A percentile compares a stretch with the other conserved stretches of the same genome.
Evolutionary conservation across 2,888 invertebrate genomes (phyloP).

Genomic region (Reticulitermes lucifugus): DNA sequence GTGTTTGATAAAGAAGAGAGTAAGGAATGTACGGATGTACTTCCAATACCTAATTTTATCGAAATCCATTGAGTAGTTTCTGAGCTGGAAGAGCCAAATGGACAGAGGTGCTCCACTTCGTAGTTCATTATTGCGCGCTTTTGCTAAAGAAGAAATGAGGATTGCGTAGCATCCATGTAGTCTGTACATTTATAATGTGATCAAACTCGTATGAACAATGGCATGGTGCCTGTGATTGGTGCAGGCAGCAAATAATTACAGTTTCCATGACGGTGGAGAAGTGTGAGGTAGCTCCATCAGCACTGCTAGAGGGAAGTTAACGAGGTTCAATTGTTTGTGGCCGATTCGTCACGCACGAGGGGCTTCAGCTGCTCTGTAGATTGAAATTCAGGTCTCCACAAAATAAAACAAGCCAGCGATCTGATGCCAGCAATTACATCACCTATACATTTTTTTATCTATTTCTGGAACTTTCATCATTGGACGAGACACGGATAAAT

Average conservation of each 20-base stretch:
- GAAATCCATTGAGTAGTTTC: too few relatives aligned
- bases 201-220: neutral
- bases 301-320: slow-evolving; percentile 38
- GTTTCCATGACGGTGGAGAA: neutral
- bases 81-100: too few relatives aligned
- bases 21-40: too few relatives aligned
- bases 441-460: slow-evolving; percentile 8
- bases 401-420: slow-evolving; percentile 3
- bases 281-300: neutral
- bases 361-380: slow-evolving; percentile 25
- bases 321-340: slow-evolving; percentile 48
- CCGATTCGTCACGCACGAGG: slow-evolving; percentile 44
- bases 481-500: slow-evolving; percentile 34
- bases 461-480: slow-evolving; percentile 29
- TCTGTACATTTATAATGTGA: neutral
- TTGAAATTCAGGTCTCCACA: slow-evolving; percentile 33
- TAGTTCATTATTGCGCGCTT: too few relatives aligned
- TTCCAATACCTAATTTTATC: too few relatives aligned
- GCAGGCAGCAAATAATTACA: slow-evolving; percentile 13
- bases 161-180: too few relatives aligned
- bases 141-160: too few relatives aligned
- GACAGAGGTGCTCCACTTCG: too few relatives aligned
- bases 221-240: slow-evolving; percentile 10
- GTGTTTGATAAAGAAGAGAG: too few relatives aligned
- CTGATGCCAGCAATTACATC: slow-evolving; percentile 6